phyloP scores from a whole-genome alignment of 2,888 invertebrate genomes.

The Phengaris arion region DNA sequence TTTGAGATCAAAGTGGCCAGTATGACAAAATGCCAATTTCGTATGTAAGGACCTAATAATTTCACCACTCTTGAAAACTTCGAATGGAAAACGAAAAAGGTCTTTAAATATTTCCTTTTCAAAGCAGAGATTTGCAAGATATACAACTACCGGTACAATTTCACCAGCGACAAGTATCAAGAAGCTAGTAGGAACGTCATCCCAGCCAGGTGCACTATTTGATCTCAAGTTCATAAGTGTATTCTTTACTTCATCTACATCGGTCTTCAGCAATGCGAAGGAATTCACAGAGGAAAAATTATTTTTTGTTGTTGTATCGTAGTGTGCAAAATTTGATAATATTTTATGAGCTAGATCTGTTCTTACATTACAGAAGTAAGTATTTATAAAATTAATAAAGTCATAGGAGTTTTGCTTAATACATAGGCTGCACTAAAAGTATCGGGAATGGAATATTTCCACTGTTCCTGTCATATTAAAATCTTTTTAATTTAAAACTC shows the following conservation, averaged over 20 bases:
- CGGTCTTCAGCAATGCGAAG: neutral
- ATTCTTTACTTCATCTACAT: neutral
- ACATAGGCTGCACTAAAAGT: too few species aligned
- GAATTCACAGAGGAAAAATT: neutral
- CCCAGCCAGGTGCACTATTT: conserved; percentile 13
- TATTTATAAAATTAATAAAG: neutral
- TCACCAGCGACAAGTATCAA: neutral
- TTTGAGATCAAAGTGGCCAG: neutral
- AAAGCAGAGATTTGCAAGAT: neutral
- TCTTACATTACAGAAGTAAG: neutral
- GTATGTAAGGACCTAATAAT: neutral
- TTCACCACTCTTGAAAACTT: neutral
- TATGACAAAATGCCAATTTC: neutral
- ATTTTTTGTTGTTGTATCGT: neutral
- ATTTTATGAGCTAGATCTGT: neutral
- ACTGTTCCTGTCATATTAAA: too few species aligned
- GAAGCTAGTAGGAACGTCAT: neutral
- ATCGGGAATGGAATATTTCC: too few species aligned
- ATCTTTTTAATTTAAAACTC: too few species aligned
- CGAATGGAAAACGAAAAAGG: too few species aligned
- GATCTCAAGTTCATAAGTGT: neutral
- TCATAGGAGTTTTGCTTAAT: neutral
- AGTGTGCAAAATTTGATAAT: neutral
- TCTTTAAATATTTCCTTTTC: neutral
- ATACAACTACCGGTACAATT: neutral